Percentiles rank a stretch among this genome's conserved stretches.
phyloP scores from a whole-genome alignment of 2,113 vertebrate genomes.

The Electrona antarctica region DNA sequence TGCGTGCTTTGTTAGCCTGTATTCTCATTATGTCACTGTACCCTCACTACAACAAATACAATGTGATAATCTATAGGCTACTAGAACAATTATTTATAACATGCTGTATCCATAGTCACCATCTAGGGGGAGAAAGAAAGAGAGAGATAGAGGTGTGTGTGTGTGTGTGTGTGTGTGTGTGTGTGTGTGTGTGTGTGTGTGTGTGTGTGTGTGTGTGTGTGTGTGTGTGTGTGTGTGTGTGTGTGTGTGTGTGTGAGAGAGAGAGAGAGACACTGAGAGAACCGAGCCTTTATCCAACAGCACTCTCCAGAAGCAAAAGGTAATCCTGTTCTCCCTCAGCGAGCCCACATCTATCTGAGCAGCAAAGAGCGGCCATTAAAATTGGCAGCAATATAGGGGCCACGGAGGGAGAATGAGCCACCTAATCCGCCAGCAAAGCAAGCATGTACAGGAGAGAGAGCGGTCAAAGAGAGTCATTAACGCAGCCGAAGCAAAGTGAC shows the following conservation, averaged over 20 bases:
- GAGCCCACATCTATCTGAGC: conserved; percentile 45
- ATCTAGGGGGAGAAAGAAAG: conserved; percentile 12
- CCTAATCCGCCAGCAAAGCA: conserved; percentile 60
- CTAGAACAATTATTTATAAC: background rate
- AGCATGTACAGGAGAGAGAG: conserved; percentile 49
- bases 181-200: too few species aligned
- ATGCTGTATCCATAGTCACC: background rate
- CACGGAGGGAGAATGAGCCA: conserved; percentile 48
- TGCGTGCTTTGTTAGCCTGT: too few species aligned
- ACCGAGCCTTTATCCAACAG: conserved; percentile 37
- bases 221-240: too few species aligned
- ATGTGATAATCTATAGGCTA: too few species aligned
- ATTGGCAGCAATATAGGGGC: conserved; percentile 41
- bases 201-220: too few species aligned
- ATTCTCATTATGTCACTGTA: too few species aligned
- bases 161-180: too few species aligned
- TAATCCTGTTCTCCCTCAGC: conserved; percentile 51
- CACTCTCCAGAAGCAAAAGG: conserved; percentile 36
- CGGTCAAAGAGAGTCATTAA: conserved; percentile 59
- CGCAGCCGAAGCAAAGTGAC: conserved; percentile 37
- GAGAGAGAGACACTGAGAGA: background rate
- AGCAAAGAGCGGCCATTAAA: conserved; percentile 52
- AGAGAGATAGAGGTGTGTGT: background rate
- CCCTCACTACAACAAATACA: background rate
- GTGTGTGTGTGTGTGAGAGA: background rate